These are phyloP conservation scores for Eretmochelys imbricata DNA, from an alignment of 2,113 vertebrate species.

Conservation along the genomic window DNA sequence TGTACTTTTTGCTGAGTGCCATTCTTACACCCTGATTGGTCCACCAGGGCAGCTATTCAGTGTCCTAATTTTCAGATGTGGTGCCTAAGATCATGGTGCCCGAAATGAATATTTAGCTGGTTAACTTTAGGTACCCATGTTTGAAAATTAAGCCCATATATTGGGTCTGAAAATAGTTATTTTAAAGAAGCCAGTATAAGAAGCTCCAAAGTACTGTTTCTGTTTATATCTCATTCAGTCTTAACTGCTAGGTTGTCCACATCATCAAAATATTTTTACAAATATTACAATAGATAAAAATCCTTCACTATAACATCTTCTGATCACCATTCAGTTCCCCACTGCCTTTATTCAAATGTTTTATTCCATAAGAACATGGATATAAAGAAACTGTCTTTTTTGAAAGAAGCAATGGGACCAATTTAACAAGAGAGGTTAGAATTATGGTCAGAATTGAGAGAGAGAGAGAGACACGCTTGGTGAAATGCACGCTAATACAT, in stretches of 20 bases:
- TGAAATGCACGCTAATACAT: neutral
- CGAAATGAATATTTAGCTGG: neutral
- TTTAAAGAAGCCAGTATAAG: neutral
- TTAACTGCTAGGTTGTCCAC: neutral
- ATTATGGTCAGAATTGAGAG: neutral
- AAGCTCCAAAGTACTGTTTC: neutral
- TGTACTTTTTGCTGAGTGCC: neutral
- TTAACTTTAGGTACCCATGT: neutral
- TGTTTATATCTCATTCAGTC: neutral
- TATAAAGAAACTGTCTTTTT: slow-evolving; percentile 11
- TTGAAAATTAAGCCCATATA: neutral
- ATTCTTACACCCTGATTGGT: neutral
- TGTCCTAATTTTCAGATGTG: neutral
- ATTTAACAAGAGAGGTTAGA: slow-evolving; percentile 34
- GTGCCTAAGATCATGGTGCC: neutral
- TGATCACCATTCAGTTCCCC: neutral
- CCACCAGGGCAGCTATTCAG: neutral
- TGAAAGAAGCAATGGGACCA: slow-evolving; percentile 33
- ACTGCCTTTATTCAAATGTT: neutral
- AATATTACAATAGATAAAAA: neutral
- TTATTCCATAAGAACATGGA: neutral
- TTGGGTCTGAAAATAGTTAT: neutral
- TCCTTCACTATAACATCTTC: neutral
- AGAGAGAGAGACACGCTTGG: neutral
- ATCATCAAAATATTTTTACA: neutral